Conservation (phyloP, 2,797 vertebrate genomes). For the Halcyon badia region DNA sequence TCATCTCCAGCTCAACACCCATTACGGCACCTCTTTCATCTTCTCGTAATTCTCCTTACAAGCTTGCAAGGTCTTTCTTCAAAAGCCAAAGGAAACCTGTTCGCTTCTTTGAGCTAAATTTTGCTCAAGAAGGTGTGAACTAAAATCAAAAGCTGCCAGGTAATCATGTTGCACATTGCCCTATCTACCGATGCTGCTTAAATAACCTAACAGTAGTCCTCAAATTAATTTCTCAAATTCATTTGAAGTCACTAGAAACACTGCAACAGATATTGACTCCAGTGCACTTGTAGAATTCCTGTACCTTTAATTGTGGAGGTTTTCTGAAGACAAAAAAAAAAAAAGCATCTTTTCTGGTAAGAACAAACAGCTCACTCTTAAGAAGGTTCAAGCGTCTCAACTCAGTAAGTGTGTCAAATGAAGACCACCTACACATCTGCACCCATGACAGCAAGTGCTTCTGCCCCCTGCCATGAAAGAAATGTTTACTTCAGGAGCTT, state of each 20-base stretch:
- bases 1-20: neutral
- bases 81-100: neutral
- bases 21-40: neutral
- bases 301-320: neutral
- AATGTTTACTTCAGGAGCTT: neutral
- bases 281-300: neutral
- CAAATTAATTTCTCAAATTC: neutral
- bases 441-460: neutral
- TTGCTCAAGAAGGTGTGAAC: neutral
- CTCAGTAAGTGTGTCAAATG: neutral
- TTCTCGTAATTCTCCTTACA: neutral
- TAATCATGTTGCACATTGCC: neutral
- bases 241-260: neutral
- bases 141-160: conserved; percentile 17
- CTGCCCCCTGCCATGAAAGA: neutral
- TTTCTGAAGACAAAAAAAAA: neutral
- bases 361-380: neutral
- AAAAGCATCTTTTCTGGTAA: neutral
- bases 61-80: conserved; percentile 28
- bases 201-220: neutral
- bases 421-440: neutral
- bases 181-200: neutral
- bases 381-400: neutral
- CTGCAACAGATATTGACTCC: neutral
- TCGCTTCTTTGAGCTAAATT: neutral